Base-by-base conservation (phyloP, 2,113 vertebrate genomes). In the Tachysurus fulvidraco region DNA sequence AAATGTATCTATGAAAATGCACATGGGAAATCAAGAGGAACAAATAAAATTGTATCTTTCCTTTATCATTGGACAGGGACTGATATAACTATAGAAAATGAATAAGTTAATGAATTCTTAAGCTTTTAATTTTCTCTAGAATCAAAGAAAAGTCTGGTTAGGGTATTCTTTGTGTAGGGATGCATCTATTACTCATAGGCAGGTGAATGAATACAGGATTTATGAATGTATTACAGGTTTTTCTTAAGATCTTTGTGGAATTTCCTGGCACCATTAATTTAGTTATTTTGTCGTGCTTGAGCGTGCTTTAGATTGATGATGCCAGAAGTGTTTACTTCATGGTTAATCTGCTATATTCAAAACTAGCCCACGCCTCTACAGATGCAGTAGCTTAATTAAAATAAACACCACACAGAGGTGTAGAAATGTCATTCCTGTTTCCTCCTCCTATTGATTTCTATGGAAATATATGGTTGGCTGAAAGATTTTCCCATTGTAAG, bases 401-500 rank as follows among this genome's bases (percentile, higher is more conserved):
- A 25, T 50, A 25, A 19, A 36, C 30, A 65, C 59, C 23, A 19
- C 57, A 52, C 30, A 10, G 7, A 59, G 52, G 79, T 83, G n/a
- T 52, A 28, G 41, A 79, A 85, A 82, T 41, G n/a, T 62, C 62
- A 55, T 57, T n/a, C 59, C 1, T 60, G 41, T 60, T 82, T 78
- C 67, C 23, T 52, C 54, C 54, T 84, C 46, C 81, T 83, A 88
- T 86, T 86, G 71, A 88, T 89, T 85, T 44, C 67, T 65, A n/a
- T 21, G 25, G 6, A 74, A 78, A 79, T 64, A 28, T 62, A 83
- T 30, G 77, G 74, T 81, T 41, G 73, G 74, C 41, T 83, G 52
- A 52, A 78, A 76, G 28, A 73, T 46, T 83, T 79, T 14, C 25
- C 21, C 36, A 28, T 60, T 55, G 64, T 25, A 65, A 44, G 64